phyloP scores from a whole-genome alignment of 2,797 vertebrate genomes.

The Anabacerthia variegaticeps region DNA sequence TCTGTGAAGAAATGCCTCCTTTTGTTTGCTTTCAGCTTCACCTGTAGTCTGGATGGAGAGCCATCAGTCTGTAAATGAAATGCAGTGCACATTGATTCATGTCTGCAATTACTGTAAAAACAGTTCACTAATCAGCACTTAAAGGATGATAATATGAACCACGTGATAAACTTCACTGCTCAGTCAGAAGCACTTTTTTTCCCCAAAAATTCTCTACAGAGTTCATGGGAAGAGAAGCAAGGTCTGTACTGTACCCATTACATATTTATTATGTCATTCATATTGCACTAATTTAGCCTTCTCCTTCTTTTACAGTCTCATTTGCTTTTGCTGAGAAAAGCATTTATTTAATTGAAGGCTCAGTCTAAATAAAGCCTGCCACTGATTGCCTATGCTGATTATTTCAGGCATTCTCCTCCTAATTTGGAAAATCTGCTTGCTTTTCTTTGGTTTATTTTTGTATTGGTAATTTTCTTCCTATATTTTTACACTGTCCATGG shows the following conservation, averaged over 20 bases:
- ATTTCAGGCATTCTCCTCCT: constrained; percentile 53
- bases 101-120: neutral
- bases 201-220: neutral
- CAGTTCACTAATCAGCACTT: neutral
- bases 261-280: constrained; percentile 64
- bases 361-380: constrained; percentile 59
- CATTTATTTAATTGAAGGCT: constrained; percentile 66
- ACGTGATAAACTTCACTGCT: neutral
- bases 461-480: neutral
- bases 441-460: constrained; percentile 62
- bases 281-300: constrained; percentile 43
- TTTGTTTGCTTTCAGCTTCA: neutral
- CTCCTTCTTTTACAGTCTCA: constrained; percentile 36
- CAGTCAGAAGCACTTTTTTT: neutral
- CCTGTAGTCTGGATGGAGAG: neutral
- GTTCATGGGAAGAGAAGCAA: neutral
- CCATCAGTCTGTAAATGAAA: neutral
- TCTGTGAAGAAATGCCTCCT: neutral
- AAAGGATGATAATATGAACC: neutral
- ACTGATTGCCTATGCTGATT: constrained; percentile 65
- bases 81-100: neutral
- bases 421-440: constrained; percentile 60
- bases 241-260: constrained; percentile 46
- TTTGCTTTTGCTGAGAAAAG: constrained; percentile 68
- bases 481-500: neutral